Evolutionary conservation across 2,113 vertebrate species (phyloP), one percentile per base, ranked within the genome.

Genomic region (Pomatostomus ruficeps): DNA sequence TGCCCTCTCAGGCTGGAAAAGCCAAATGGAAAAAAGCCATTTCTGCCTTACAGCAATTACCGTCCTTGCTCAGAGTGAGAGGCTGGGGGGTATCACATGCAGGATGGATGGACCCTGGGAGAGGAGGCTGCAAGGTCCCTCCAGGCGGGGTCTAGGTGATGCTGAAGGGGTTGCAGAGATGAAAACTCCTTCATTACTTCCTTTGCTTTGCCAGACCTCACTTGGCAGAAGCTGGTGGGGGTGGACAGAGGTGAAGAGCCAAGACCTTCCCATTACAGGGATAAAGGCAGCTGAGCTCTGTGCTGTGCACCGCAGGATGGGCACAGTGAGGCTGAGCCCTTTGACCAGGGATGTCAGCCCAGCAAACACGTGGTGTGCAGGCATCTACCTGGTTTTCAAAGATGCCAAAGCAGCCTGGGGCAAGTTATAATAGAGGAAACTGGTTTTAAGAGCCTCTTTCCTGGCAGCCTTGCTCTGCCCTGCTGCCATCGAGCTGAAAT

Each of bases 351-450:
- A 33, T 70, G 14, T 45, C 67, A 79, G 40, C 43, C 46, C 54
- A 33, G 45, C 14, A 86, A 58, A 42, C 31, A 24, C 0, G 0
- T 1, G 11, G 19, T 5, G 5, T 14, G 9, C 38, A 70, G 57
- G 12, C 11, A 43, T 14, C 38, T 16, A 3, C 24, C 31, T 58
- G 71, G 20, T 45, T 86, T 82, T 49, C 63, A 68, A 19, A 88
- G 67, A 31, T 11, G 45, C 25, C 55, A 38, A 89, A 51, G 17
- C 61, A 48, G 54, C 12, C 15, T 12, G 5, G 21, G 24, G 9
- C 21, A 51, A 54, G 35, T 38, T 54, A 19, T 14, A 58, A 33
- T 7, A 5, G 3, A 73, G 6, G n/a, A 51, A 16, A 26, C 2
- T 46, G n/a, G 4, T 38, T 85, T 77, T 46, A 67, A 38, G 35